Evolutionary conservation across 2,797 vertebrate species (phyloP), one percentile per base, ranked within the genome.

Genomic region (Circus cinereus): DNA sequence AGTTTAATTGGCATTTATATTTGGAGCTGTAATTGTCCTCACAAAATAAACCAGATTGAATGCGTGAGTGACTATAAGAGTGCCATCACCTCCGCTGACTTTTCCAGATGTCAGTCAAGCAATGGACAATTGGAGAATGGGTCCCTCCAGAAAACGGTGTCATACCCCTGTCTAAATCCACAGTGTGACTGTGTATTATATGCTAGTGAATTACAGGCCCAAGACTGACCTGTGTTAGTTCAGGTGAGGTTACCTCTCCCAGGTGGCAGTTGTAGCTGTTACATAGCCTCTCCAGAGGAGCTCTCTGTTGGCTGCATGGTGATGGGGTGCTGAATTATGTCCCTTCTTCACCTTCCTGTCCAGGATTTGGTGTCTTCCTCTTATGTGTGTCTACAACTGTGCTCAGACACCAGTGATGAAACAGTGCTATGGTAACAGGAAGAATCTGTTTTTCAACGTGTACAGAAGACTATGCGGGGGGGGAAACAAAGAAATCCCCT

Each of bases 381-480:
- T 75, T 86, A 34, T 47, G 13, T 65, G 32, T 70, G n/a, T 88
- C 93, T 92, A 68, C 68, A 83, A 40, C 68, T 85, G 42, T 34
- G 38, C 67, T 91, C 64, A 95, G 92, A 82, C 81, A 89, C 29
- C 30, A 85, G 60, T 57, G 84, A 82, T 79, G 78, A 89, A 87
- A 34, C 34, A 94, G 75, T 96, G 59, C 92, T 90, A 92, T 96
- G 95, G 96, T 96, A 96, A 96, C 96, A 85, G 83, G 77, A 93
- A 93, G 75, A 85, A 77, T 76, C 59, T 85, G 18, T 23, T 95
- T 93, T 92, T 91, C 72, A 47, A 40, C 74, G 48, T 91, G 48
- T 93, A n/a, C 40, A 34, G 88, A 89, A 87, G 70, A 70, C 24
- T 85, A 10, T 20, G 29, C 34, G 40, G 60, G 63, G 56, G 80